A percentile compares a stretch with the other conserved stretches of the same genome.
Conservation (phyloP, 2,888 invertebrate genomes). For the Masnerella sp. region DNA sequence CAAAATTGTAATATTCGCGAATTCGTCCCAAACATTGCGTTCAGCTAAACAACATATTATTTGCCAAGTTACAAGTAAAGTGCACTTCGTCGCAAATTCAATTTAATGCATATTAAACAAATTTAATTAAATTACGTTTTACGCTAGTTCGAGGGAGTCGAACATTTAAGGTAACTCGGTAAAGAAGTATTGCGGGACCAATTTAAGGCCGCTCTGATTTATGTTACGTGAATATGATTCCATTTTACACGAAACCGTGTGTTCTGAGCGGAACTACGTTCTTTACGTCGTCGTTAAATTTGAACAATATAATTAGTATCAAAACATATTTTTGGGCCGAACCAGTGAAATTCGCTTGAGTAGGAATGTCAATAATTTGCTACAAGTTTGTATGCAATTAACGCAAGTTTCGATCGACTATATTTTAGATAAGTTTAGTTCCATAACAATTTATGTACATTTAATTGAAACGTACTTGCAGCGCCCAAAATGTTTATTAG, state of each 20-base stretch:
- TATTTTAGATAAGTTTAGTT: conserved; percentile 5
- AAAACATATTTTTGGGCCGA: conserved; percentile 7
- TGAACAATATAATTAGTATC: not conserved
- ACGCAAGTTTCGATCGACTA: conserved; percentile 11
- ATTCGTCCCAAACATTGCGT: too few relatives aligned
- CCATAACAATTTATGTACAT: conserved; percentile 2
- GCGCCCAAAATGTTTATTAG: not conserved
- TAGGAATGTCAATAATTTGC: conserved; percentile 9
- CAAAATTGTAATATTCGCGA: too few relatives aligned
- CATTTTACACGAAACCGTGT: not conserved
- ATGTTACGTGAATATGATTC: not conserved
- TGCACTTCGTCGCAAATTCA: conserved; percentile 13
- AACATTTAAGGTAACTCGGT: conserved; percentile 8
- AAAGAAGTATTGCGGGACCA: conserved; percentile 4
- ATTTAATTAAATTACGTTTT: conserved; percentile 43
- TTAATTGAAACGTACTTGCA: not conserved
- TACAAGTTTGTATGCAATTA: conserved; percentile 1
- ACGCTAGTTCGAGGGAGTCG: conserved; percentile 16
- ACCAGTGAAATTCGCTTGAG: not conserved
- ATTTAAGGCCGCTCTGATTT: conserved; percentile 3
- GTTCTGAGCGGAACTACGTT: not conserved
- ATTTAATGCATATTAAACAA: conserved; percentile 38
- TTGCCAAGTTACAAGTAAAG: conserved; percentile 16
- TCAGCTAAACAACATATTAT: conserved; percentile 7
- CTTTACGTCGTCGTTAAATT: not conserved